Evolutionary conservation across 2,113 vertebrate species (phyloP).

Genomic region (Perccottus glenii): DNA sequence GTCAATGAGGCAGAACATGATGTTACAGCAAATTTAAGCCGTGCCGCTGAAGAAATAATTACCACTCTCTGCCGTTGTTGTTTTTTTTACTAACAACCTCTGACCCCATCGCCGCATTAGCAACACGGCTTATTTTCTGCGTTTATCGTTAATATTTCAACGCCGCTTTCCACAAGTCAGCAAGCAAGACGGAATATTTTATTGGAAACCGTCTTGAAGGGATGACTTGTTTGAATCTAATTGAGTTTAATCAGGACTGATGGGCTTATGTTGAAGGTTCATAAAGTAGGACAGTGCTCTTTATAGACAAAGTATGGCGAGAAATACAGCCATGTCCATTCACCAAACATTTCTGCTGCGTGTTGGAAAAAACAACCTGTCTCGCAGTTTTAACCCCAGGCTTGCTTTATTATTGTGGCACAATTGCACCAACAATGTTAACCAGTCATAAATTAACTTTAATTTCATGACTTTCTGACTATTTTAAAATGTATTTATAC

Average conservation of each 20-base stretch:
- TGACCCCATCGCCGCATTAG: slow-evolving; percentile 76
- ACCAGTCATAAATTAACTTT: too few species aligned
- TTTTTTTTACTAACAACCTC: slow-evolving; percentile 71
- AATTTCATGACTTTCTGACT: too few species aligned
- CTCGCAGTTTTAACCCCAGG: too few species aligned
- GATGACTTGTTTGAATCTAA: slow-evolving; percentile 45
- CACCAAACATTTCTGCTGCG: too few species aligned
- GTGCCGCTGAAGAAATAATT: slow-evolving; percentile 80
- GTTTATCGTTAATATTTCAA: slow-evolving; percentile 79
- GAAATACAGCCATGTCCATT: neutral
- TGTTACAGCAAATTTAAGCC: slow-evolving; percentile 82
- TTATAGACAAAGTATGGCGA: neutral
- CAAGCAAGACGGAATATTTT: slow-evolving; percentile 55
- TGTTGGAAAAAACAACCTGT: too few species aligned
- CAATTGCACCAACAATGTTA: too few species aligned
- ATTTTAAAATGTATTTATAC: too few species aligned
- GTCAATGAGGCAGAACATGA: slow-evolving; percentile 84
- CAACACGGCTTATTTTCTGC: slow-evolving; percentile 77
- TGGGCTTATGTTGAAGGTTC: slow-evolving; percentile 20
- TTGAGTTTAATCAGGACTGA: slow-evolving; percentile 54
- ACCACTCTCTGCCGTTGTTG: slow-evolving; percentile 18
- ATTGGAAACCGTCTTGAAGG: slow-evolving; percentile 24
- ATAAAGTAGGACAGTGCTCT: slow-evolving; percentile 25
- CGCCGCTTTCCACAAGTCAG: slow-evolving; percentile 76
- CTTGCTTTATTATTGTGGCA: too few species aligned